Evolutionary conservation across 2,888 invertebrate species (phyloP).

Genomic region (Sarcophaga caerulescens): DNA sequence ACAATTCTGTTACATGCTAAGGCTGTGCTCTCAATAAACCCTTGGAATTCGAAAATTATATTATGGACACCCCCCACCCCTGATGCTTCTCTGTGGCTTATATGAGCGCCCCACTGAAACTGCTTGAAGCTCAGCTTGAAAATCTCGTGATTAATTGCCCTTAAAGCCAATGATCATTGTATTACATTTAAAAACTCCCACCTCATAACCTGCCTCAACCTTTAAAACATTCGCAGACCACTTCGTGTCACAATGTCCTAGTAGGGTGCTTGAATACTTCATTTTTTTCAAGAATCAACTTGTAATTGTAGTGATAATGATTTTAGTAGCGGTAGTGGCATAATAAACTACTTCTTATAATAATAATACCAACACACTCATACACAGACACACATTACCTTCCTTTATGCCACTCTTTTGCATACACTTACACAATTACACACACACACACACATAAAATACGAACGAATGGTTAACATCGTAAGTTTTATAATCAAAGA

Average conservation of each 20-base stretch:
- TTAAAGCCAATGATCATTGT: too few species aligned
- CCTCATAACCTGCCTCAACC: background rate
- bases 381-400: background rate
- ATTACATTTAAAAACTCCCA: background rate
- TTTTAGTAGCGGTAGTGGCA: background rate
- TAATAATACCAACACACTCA: background rate
- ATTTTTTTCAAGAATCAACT: background rate
- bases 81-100: too few species aligned
- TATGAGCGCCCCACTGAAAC: too few species aligned
- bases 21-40: too few species aligned
- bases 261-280: background rate
- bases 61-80: too few species aligned
- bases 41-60: too few species aligned
- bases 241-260: background rate
- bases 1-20: too few species aligned
- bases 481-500: background rate
- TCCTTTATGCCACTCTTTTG: background rate
- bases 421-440: background rate
- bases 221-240: background rate
- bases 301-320: conserved; percentile 13
- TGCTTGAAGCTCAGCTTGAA: too few species aligned
- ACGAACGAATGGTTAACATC: background rate
- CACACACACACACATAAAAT: background rate
- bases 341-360: background rate
- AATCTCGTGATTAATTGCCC: too few species aligned